Evolutionary conservation across 2,113 vertebrate species (phyloP).

Genomic region (Cephalopterus ornatus): DNA sequence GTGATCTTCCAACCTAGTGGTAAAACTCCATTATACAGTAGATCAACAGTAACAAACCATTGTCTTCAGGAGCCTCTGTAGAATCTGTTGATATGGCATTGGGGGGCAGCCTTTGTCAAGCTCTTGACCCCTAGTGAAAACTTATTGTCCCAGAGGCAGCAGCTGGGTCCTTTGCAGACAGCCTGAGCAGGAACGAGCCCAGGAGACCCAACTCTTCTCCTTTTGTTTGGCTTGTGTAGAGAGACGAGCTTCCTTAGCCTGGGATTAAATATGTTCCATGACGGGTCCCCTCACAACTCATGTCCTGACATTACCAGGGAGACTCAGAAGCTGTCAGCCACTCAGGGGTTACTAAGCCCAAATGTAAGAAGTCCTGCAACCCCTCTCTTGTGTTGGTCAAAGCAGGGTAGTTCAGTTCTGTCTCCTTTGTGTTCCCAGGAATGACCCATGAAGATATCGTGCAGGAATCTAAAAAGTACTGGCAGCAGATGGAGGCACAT

Average conservation of each 20-base stretch:
- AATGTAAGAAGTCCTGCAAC: background rate
- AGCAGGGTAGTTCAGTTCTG: background rate
- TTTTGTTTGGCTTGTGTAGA: background rate
- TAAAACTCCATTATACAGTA: background rate
- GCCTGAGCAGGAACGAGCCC: background rate
- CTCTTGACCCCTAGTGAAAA: background rate
- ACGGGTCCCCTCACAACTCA: background rate
- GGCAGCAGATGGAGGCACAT: conserved; percentile 80
- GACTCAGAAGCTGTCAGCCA: background rate
- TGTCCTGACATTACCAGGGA: background rate
- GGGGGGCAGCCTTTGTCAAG: background rate
- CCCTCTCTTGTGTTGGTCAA: background rate
- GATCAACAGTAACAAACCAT: background rate
- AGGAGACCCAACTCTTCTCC: background rate
- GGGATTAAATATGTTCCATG: background rate
- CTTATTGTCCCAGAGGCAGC: background rate
- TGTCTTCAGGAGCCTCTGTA: background rate
- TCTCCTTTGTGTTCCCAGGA: conserved; percentile 68
- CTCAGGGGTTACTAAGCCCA: background rate
- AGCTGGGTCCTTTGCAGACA: background rate
- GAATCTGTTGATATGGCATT: background rate
- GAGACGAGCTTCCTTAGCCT: background rate
- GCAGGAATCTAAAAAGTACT: conserved; percentile 84
- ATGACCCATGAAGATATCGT: conserved; percentile 89
- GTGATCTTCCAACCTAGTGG: background rate